Percentiles rank a stretch among this genome's conserved stretches.
Conservation (phyloP, 2,888 invertebrate species). For the Drosophila phalerata region DNA sequence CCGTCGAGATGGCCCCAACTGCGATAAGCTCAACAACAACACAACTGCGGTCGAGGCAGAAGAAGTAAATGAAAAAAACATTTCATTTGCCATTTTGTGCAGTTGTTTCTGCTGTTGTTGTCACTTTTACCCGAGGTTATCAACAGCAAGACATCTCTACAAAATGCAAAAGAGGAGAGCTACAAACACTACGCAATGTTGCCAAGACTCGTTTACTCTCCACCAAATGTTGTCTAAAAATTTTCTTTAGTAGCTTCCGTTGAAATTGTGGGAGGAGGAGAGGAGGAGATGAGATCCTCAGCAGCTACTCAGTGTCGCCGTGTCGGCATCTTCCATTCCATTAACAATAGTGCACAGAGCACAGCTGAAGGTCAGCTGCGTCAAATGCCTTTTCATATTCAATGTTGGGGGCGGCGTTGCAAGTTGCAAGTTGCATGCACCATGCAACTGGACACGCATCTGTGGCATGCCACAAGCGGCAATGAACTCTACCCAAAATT, state of each 20-base stretch:
- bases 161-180: constrained; percentile 53
- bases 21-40: constrained; percentile 57
- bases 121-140: constrained; percentile 60
- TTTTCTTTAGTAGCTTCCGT: constrained; percentile 70
- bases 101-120: constrained; percentile 34
- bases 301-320: background rate
- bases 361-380: constrained; percentile 65
- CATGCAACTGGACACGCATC: constrained; percentile 35
- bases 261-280: constrained; percentile 54
- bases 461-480: constrained; percentile 28
- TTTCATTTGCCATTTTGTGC: constrained; percentile 48
- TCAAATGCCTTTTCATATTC: constrained; percentile 64
- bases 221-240: background rate
- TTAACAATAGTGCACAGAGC: constrained; percentile 18
- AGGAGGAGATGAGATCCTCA: background rate
- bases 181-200: constrained; percentile 50
- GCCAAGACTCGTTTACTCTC: constrained; percentile 31
- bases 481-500: constrained; percentile 40
- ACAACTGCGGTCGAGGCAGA: constrained; percentile 21
- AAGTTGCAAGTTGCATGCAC: constrained; percentile 11
- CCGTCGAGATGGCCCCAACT: constrained; percentile 62
- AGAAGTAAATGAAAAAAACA: constrained; percentile 35
- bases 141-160: constrained; percentile 54
- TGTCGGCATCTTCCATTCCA: constrained; percentile 27
- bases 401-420: constrained; percentile 25